Conservation (phyloP, 2,113 vertebrate genomes). For the Origma solitaria region DNA sequence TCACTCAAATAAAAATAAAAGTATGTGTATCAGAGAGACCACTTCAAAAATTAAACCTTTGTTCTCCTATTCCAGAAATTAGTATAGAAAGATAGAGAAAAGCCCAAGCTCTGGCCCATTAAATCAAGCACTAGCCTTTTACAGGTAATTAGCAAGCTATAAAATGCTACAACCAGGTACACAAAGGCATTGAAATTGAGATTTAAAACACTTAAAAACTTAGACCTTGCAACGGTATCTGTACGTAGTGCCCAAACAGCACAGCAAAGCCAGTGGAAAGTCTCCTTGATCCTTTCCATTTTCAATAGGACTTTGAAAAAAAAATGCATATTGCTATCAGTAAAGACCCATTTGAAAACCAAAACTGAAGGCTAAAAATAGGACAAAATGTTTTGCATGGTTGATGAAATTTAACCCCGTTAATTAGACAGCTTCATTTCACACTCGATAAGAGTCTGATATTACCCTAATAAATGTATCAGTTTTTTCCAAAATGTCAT, state of each 20-base stretch:
- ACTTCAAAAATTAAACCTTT: neutral
- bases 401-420: neutral
- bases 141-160: neutral
- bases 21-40: neutral
- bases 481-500: neutral
- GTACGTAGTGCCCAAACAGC: neutral
- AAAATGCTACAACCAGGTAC: neutral
- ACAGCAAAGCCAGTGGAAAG: neutral
- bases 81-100: neutral
- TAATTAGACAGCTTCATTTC: constrained; percentile 20
- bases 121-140: neutral
- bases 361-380: neutral
- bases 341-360: neutral
- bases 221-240: neutral
- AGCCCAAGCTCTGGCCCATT: neutral
- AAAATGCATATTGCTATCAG: neutral
- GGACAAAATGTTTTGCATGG: neutral
- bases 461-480: neutral
- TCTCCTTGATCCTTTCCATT: neutral
- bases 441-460: neutral
- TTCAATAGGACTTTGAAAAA: neutral
- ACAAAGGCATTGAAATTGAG: neutral
- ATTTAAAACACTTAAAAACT: neutral
- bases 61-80: neutral
- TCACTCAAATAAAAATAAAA: neutral